Conservation (phyloP, 1,140 invertebrate species). For the Rhopalosiphum maidis region DNA sequence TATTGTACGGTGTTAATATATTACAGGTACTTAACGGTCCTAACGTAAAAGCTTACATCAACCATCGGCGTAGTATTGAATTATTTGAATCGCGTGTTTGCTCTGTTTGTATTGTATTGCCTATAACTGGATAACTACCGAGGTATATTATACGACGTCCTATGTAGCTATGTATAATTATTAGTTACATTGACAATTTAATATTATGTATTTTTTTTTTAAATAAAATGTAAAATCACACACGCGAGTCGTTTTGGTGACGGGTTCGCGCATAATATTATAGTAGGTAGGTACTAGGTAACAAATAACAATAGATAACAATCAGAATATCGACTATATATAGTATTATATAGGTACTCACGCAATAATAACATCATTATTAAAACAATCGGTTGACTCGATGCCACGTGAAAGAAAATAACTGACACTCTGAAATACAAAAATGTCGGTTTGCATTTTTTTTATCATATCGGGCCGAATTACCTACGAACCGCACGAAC, state of each 20-base stretch:
- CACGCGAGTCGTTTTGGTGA: too few relatives aligned
- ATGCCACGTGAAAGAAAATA: background rate
- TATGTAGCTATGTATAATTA: background rate
- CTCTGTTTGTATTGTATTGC: too few relatives aligned
- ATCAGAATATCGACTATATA: too few relatives aligned
- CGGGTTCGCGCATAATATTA: too few relatives aligned
- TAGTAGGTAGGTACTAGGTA: too few relatives aligned
- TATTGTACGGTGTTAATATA: background rate
- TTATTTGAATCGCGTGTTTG: too few relatives aligned
- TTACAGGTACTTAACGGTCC: too few relatives aligned
- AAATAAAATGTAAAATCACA: background rate
- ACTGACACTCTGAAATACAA: background rate
- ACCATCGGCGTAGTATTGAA: too few relatives aligned
- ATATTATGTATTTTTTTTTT: background rate
- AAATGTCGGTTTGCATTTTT: background rate
- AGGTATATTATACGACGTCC: background rate
- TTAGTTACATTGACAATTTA: background rate
- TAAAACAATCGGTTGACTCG: background rate
- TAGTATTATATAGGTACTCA: too few relatives aligned
- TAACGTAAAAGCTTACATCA: background rate
- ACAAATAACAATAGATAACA: too few relatives aligned
- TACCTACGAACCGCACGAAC: too few relatives aligned
- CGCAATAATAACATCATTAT: background rate
- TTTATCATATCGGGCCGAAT: fast-evolving
- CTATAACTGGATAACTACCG: too few relatives aligned